Evolutionary conservation across 1,140 invertebrate genomes (phyloP), one percentile per base, ranked within the genome.

Genomic region (Plodia interpunctella): DNA sequence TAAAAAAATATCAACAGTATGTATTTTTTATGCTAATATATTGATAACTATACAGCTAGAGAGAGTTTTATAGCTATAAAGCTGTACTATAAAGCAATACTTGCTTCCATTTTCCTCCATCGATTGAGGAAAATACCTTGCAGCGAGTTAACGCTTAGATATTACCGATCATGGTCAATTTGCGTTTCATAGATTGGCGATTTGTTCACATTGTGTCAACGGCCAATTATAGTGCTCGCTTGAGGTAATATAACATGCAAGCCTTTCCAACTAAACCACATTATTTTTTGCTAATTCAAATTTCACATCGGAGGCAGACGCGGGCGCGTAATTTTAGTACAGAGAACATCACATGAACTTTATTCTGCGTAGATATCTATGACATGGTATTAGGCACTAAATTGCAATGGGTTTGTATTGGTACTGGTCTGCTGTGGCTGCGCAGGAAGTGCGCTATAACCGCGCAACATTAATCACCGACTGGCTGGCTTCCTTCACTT

Each of bases 361-460:
- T 11, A 35, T 9, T 10, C 32, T 5, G 21, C 32, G 2, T 35
- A 11, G 32, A 44, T 10, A 2, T 44, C 5, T 44, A 44, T 44
- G 10, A 3, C 38, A 17, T 2, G 15, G 1, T 44, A 44, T 15
- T 44, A 15, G n/a, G 10, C 1, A 6, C 2, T 44, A 44, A 15
- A 15, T 44, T 44, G 5, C 15, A 44, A 44, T 17, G 10, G 3
- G 1, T 44, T 44, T 44, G 56, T 15, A 11, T 10, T 53, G 51
- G 49, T 51, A 1, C 18, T 2, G 8, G 13, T 25, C 17, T 52
- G 51, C 55, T 51, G 58, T 20, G 59, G 49, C 55, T 18, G 58
- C 69, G 62, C 74, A 83, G 80, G 80, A 83, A 83, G 76, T 79
- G 64, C 66, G 73, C 70, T 71, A 73, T 79, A 75, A 80, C 68